Conservation (phyloP, 92 coral and sea anemone genomes). For the Muricea muricata region DNA sequence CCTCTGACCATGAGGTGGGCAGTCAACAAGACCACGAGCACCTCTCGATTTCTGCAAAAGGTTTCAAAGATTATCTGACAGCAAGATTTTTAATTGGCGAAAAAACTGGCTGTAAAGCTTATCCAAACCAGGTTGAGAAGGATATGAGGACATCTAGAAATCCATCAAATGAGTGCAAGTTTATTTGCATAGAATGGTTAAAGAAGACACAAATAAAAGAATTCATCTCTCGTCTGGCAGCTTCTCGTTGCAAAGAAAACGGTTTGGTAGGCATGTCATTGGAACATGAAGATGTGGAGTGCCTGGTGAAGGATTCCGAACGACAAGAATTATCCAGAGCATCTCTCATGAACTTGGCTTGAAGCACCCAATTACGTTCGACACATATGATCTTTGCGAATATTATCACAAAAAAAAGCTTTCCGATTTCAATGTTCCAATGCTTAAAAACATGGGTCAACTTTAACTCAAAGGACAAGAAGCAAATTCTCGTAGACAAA, state of each 20-base stretch:
- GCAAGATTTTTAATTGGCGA: constrained; percentile 66
- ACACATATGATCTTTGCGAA: constrained; percentile 65
- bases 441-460: constrained; percentile 63
- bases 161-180: constrained; percentile 56
- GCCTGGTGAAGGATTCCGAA: constrained; percentile 64
- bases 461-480: constrained; percentile 62
- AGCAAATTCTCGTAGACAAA: constrained; percentile 49
- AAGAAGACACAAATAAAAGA: constrained; percentile 63
- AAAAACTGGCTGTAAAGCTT: constrained; percentile 64
- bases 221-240: constrained; percentile 67
- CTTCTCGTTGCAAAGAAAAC: constrained; percentile 58
- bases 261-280: constrained; percentile 60
- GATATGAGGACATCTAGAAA: constrained; percentile 75
- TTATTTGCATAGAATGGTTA: constrained; percentile 65
- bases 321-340: constrained; percentile 51
- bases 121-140: constrained; percentile 59
- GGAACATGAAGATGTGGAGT: constrained; percentile 71
- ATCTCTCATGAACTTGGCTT: constrained; percentile 29
- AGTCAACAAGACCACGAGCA: constrained; percentile 43
- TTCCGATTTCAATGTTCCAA: constrained; percentile 48
- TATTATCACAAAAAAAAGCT: constrained; percentile 53
- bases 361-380: constrained; percentile 65
- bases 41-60: constrained; percentile 56
- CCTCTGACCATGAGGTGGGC: constrained; percentile 49
- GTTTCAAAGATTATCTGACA: constrained; percentile 62